phyloP scores from a whole-genome alignment of 2,797 vertebrate genomes.

The Picus viridis region DNA sequence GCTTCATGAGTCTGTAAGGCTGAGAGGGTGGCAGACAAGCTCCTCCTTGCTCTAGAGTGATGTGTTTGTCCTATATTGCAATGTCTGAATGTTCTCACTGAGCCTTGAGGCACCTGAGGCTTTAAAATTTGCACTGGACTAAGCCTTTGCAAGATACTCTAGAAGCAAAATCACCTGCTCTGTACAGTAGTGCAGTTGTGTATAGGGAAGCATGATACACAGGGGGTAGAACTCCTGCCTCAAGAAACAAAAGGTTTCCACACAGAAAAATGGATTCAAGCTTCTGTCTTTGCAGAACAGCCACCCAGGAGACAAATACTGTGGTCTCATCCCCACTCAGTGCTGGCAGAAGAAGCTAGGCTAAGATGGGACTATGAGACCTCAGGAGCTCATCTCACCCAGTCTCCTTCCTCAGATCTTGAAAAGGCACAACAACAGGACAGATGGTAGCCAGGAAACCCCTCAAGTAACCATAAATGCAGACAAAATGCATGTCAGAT shows the following conservation, averaged over 20 bases:
- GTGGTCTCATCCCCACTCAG: not conserved
- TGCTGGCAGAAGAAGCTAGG: not conserved
- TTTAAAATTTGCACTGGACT: too few species aligned
- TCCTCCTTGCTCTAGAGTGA: not conserved
- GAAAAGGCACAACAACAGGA: not conserved
- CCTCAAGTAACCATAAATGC: not conserved
- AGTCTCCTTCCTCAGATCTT: not conserved
- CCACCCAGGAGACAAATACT: not conserved
- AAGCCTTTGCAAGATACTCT: not conserved
- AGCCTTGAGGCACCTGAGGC: not conserved
- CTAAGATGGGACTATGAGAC: not conserved
- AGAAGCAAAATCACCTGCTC: not conserved
- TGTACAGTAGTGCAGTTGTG: not conserved
- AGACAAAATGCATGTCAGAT: not conserved
- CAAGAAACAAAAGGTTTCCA: not conserved
- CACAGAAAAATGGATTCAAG: not conserved
- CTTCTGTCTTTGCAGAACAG: not conserved
- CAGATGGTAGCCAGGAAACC: not conserved
- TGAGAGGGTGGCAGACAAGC: not conserved
- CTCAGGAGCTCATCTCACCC: not conserved
- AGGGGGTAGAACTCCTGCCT: not conserved
- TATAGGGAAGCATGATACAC: not conserved
- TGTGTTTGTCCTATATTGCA: not conserved
- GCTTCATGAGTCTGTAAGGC: not conserved
- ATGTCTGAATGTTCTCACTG: not conserved